These are phyloP conservation scores for Microctonus hyperodae DNA, from an alignment of 2,888 invertebrate species.

Conservation along the genomic window DNA sequence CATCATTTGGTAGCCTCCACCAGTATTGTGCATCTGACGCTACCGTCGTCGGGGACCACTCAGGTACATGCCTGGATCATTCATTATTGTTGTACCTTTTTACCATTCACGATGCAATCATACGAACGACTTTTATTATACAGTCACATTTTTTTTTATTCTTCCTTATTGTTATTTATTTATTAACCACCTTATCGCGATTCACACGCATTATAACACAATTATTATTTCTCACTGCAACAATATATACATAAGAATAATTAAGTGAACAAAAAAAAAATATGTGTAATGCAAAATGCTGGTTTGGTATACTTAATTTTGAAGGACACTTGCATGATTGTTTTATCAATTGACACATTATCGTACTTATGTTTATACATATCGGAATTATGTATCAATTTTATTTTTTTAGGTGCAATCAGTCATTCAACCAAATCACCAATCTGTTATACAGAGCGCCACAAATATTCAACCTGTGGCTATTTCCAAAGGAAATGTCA, in stretches of 20 bases:
- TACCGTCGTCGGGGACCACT: conserved; percentile 65
- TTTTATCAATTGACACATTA: not conserved
- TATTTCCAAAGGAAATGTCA: conserved; percentile 87
- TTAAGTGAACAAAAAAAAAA: not conserved
- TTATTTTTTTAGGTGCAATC: conserved; percentile 77
- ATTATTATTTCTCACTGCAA: not conserved
- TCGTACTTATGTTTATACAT: not conserved
- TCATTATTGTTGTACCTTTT: conserved; percentile 56
- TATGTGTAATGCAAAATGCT: conserved; percentile 54
- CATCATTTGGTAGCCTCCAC: conserved; percentile 68
- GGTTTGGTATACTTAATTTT: conserved; percentile 43
- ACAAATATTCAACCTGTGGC: conserved; percentile 83
- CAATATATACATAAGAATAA: not conserved
- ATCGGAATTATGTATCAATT: conserved; percentile 6
- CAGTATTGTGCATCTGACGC: conserved; percentile 88
- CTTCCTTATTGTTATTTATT: conserved; percentile 11
- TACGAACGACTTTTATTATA: conserved; percentile 29
- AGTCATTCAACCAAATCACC: conserved; percentile 95
- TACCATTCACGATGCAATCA: conserved; percentile 34
- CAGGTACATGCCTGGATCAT: conserved; percentile 59
- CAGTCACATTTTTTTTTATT: conserved; percentile 19
- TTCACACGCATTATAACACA: conserved; percentile 22
- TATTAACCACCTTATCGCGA: conserved; percentile 21
- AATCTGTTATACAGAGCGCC: conserved; percentile 94
- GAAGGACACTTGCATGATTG: not conserved